Base-by-base conservation (phyloP, 2,888 invertebrate genomes). In the Carterocephalus palaemon region DNA sequence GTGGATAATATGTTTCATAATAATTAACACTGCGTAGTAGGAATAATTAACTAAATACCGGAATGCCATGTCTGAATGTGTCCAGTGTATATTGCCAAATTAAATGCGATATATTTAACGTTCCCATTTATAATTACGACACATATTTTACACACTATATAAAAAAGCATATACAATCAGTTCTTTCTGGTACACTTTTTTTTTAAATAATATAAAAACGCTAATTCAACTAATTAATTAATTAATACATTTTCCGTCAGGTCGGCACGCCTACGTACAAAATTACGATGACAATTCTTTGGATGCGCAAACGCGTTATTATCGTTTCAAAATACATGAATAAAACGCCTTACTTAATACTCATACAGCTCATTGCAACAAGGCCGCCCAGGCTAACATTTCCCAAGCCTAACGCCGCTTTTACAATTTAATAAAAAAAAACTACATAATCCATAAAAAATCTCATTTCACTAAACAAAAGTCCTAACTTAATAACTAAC, bases 261-360 rank as follows among this genome's bases (percentile, higher is more conserved):
- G 41, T 45, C 34, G 22, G 16, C 40, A 17, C 41, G 47, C 50
- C 49, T 15, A 34, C 41, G 17, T 32, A 26, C 17, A 24, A 34
- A 8, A 28, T 19, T 34, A 34, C 47, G 48, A 52, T 48, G 48
- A 57, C 57, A 57, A 56, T 60, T 63, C 63, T 63, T 63, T 63
- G 63, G 63, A 63, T 57, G 52, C 50, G 51, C 49, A 41, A 41
- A 43, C 32, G 29, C 26, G 15, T 26, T 34, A 20, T 33, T 26
- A 20, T 41, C 40, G 26, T 24, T 33, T 19, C 26, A 17, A 32
- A 32, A 29, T 32, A 41, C 15, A 32, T 17, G 23, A 32, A 33
- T 28, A 12, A 33, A 42, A 28, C 19, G 20, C 22, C 20, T 42
- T n/a, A 12, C 16, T 34, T 36, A 10, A 36, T 29, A 42, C 15